Evolutionary conservation across 2,888 invertebrate genomes (phyloP).

Genomic region (Cheilosia variabilis): DNA sequence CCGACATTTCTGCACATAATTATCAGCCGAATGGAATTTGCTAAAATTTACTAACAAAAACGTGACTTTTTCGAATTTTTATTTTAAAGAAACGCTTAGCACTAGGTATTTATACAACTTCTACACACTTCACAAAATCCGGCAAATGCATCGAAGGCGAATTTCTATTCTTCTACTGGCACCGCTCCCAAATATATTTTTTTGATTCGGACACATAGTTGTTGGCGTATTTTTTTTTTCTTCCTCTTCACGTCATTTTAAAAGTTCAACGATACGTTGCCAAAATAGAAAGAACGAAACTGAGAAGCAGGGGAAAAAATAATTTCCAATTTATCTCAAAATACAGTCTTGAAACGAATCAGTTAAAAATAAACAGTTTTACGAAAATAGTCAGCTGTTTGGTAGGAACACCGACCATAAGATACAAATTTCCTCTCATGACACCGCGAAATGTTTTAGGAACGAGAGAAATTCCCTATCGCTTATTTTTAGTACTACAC

Average conservation of each 20-base stretch:
- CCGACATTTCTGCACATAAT: conserved; percentile 32
- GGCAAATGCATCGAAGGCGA: conserved; percentile 36
- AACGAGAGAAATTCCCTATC: neutral
- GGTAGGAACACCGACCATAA: conserved; percentile 23
- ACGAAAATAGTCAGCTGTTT: conserved; percentile 54
- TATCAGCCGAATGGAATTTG: too few relatives aligned
- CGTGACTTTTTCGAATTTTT: too few relatives aligned
- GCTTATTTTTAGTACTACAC: conserved; percentile 18
- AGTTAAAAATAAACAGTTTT: conserved; percentile 59
- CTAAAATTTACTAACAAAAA: too few relatives aligned
- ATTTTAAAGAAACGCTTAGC: neutral
- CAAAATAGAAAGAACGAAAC: conserved; percentile 48
- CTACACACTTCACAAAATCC: conserved; percentile 16
- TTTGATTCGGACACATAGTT: conserved; percentile 18
- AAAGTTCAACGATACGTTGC: conserved; percentile 53
- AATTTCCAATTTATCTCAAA: conserved; percentile 33
- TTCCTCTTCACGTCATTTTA: conserved; percentile 30
- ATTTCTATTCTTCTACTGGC: conserved; percentile 60
- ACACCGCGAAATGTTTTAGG: neutral
- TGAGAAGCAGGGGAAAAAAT: conserved; percentile 3
- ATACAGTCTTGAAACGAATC: conserved; percentile 27
- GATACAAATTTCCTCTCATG: conserved; percentile 10
- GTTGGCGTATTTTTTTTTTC: conserved; percentile 14
- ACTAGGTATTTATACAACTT: neutral
- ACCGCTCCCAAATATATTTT: conserved; percentile 58